These are phyloP conservation scores for Uropsilus gracilis DNA, from an alignment of 2,113 vertebrate genomes.

Conservation along the genomic window DNA sequence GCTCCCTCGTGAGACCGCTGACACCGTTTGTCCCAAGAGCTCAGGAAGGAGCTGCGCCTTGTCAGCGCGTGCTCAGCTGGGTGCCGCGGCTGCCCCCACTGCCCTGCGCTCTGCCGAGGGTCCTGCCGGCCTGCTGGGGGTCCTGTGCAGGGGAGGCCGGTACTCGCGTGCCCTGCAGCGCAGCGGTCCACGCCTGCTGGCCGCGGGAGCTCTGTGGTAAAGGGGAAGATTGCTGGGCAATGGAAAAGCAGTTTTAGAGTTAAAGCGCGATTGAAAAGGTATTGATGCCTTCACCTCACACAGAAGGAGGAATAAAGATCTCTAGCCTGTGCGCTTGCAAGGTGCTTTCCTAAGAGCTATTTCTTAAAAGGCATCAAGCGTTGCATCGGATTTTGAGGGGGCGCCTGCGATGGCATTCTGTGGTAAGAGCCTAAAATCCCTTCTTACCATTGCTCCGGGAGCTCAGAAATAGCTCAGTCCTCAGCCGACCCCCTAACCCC, in stretches of 20 bases:
- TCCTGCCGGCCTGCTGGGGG: too few relatives aligned
- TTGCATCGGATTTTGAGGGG: constrained; percentile 4
- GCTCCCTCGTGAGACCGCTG: too few relatives aligned
- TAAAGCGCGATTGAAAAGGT: constrained; percentile 44
- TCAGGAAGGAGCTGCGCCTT: too few relatives aligned
- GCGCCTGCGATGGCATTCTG: constrained; percentile 23
- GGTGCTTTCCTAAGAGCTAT: constrained; percentile 44
- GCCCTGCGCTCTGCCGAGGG: too few relatives aligned
- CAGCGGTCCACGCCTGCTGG: too few relatives aligned
- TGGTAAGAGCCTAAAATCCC: constrained; percentile 35
- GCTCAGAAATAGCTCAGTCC: too few relatives aligned
- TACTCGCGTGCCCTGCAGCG: too few relatives aligned
- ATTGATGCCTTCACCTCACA: constrained; percentile 6
- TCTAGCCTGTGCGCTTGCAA: constrained; percentile 29
- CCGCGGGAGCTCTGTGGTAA: background rate
- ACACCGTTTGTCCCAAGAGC: too few relatives aligned
- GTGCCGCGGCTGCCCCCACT: too few relatives aligned
- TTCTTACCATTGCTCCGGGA: constrained; percentile 21
- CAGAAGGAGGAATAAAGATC: constrained; percentile 41
- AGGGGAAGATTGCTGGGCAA: constrained; percentile 13
- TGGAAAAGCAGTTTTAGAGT: constrained; percentile 35
- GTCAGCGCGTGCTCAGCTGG: too few relatives aligned
- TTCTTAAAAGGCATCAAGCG: constrained; percentile 50
- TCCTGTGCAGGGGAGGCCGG: too few relatives aligned
- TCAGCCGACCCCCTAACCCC: too few relatives aligned